phyloP scores from a whole-genome alignment of 2,888 invertebrate species.

The Acrobasis repandana region DNA sequence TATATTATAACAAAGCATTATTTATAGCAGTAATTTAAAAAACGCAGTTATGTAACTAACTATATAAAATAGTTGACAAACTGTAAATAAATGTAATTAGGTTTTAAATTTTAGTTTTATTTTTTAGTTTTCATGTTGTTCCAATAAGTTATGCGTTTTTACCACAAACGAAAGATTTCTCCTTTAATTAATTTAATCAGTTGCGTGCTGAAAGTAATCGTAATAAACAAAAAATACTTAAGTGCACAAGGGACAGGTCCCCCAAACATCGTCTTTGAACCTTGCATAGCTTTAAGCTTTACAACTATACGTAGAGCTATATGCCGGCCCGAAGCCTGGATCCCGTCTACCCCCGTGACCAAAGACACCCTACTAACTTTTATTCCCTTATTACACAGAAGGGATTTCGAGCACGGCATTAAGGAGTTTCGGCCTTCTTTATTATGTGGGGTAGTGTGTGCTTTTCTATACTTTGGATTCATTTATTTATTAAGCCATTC shows the following conservation, averaged over 20 bases:
- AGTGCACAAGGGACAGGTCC: slow-evolving; percentile 2
- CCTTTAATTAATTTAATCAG: neutral
- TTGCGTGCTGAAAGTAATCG: slow-evolving; percentile 7
- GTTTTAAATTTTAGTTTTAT: too few species aligned
- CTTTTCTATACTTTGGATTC: neutral
- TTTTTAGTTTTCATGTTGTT: too few species aligned
- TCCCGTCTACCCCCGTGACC: slow-evolving; percentile 57
- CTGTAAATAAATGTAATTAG: too few species aligned
- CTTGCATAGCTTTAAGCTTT: too few species aligned
- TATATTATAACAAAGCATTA: too few species aligned
- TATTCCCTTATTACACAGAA: slow-evolving; percentile 70
- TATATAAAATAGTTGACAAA: too few species aligned
- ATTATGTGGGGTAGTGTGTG: slow-evolving; percentile 16
- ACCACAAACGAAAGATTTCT: neutral
- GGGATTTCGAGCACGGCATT: slow-evolving; percentile 52
- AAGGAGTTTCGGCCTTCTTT: slow-evolving; percentile 15
- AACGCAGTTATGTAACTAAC: too few species aligned
- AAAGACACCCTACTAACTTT: slow-evolving; percentile 73
- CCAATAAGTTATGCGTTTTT: neutral
- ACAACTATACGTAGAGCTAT: neutral
- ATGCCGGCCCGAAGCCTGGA: neutral
- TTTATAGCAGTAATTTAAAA: too few species aligned
- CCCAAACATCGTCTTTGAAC: neutral
- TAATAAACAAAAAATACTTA: slow-evolving; percentile 3
- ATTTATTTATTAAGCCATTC: neutral